A percentile compares a stretch with the other conserved stretches of the same genome.
phyloP scores from a whole-genome alignment of 2,113 vertebrate species.

The Megaleporinus macrocephalus region DNA sequence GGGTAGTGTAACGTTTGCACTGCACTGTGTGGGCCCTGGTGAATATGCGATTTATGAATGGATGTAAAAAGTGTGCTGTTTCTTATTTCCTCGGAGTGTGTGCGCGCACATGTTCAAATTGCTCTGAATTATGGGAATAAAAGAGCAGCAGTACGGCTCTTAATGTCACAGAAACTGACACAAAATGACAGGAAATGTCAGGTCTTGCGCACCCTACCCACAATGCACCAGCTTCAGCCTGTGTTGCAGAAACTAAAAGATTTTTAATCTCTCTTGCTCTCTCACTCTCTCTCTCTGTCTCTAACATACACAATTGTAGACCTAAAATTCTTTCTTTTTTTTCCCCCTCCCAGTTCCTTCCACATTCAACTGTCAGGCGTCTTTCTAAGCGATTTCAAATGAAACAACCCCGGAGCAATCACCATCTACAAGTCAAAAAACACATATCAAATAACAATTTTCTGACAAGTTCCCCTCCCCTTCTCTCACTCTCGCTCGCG shows the following conservation, averaged over 20 bases:
- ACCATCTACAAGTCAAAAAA: constrained; percentile 9
- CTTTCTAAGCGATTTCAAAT: background rate
- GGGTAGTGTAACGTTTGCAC: too few species aligned
- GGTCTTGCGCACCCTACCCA: background rate
- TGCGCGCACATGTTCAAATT: background rate
- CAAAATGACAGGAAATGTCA: constrained; percentile 32
- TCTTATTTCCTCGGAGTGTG: background rate
- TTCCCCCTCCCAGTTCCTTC: background rate
- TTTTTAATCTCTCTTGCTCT: background rate
- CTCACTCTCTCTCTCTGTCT: background rate
- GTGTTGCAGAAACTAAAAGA: constrained; percentile 16
- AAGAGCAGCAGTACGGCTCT: constrained; percentile 15
- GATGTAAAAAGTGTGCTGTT: background rate
- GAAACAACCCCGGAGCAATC: background rate
- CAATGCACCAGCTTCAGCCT: constrained; percentile 2
- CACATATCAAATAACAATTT: background rate
- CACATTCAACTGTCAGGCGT: background rate
- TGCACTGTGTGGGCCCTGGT: too few species aligned
- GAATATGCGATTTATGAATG: too few species aligned
- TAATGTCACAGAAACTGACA: constrained; percentile 29
- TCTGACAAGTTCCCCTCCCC: background rate
- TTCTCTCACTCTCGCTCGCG: background rate
- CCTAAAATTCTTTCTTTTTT: background rate
- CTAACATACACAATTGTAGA: constrained; percentile 1
- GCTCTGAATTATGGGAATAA: background rate